A percentile compares a stretch with the other conserved stretches of the same genome.
phyloP scores from a whole-genome alignment of 2,113 vertebrate genomes.

The Chaetorhynchus papuensis region DNA sequence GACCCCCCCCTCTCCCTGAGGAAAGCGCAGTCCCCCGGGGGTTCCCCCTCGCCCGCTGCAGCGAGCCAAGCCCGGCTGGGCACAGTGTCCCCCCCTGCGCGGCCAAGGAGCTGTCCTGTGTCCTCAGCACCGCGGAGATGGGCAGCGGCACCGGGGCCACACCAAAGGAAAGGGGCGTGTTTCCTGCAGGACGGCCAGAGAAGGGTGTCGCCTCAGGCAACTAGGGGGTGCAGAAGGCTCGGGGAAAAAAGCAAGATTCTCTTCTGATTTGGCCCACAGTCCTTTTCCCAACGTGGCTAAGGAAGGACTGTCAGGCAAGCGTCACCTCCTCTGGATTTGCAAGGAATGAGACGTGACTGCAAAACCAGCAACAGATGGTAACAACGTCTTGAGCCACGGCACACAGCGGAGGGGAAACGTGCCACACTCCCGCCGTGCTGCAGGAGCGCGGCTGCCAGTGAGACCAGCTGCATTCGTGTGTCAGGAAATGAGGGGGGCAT shows the following conservation, averaged over 20 bases:
- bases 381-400: neutral
- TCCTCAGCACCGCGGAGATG: neutral
- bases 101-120: fast-evolving
- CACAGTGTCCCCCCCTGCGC: fast-evolving
- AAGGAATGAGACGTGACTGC: neutral
- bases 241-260: too few relatives aligned
- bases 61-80: neutral
- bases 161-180: fast-evolving
- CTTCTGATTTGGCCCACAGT: neutral
- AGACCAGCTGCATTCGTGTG: neutral
- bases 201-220: neutral
- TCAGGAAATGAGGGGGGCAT: neutral
- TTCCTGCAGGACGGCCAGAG: neutral
- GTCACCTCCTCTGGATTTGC: neutral
- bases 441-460: neutral
- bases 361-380: conserved; percentile 2
- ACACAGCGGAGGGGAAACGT: neutral
- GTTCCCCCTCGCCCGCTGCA: neutral
- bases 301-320: neutral
- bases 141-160: neutral
- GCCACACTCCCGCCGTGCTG: neutral
- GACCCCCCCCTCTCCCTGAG: fast-evolving
- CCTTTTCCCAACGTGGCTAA: neutral
- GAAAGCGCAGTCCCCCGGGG: neutral
- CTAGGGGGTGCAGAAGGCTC: neutral